These are phyloP conservation scores for Syrmaticus mikado DNA, from an alignment of 2,113 vertebrate species.

Conservation along the genomic window DNA sequence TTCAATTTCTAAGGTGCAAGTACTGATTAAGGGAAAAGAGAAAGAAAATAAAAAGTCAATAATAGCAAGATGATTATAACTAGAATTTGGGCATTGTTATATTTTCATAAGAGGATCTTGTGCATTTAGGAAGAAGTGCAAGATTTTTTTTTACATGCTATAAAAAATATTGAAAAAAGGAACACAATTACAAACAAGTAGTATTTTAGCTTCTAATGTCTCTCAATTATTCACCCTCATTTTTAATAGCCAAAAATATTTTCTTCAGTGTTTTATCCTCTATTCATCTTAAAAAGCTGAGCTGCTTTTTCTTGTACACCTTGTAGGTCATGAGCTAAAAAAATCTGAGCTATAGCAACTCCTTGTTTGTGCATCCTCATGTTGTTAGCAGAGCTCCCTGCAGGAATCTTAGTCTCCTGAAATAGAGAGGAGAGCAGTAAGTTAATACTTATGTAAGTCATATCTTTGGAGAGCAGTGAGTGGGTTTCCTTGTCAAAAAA, in stretches of 20 bases:
- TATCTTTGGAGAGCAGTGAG: neutral
- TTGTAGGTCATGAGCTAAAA: neutral
- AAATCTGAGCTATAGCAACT: neutral
- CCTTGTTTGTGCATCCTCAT: neutral
- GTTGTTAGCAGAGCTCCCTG: neutral
- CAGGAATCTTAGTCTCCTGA: conserved; percentile 5
- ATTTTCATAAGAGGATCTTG: neutral
- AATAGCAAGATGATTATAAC: neutral
- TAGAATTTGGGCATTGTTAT: neutral
- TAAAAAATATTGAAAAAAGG: neutral
- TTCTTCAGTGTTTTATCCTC: neutral
- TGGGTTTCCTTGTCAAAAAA: neutral
- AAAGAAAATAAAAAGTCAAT: neutral
- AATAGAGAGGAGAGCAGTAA: neutral
- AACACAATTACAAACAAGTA: neutral
- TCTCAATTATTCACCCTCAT: neutral
- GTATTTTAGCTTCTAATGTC: neutral
- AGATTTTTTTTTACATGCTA: neutral
- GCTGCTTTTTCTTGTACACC: neutral
- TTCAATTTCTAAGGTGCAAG: neutral
- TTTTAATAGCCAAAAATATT: neutral
- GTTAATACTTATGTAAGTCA: neutral
- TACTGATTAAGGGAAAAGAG: neutral
- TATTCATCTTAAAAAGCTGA: neutral
- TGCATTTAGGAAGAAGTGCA: neutral